These are phyloP conservation scores for Microcebus jonahi DNA, from an alignment of 2,113 vertebrate genomes.

Conservation along the genomic window DNA sequence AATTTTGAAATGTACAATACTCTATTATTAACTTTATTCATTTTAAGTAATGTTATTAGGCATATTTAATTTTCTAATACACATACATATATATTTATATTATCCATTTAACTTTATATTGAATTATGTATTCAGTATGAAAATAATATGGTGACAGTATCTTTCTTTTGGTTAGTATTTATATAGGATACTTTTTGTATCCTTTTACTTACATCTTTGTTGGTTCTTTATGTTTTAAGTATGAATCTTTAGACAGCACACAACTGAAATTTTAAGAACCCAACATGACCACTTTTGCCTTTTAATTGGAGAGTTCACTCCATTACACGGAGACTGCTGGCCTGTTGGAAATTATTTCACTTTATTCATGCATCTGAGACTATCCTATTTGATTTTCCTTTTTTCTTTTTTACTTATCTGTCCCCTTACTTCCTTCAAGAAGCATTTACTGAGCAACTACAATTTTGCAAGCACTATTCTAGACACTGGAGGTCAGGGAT, in stretches of 20 bases:
- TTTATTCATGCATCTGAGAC: not conserved
- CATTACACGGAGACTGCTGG: not conserved
- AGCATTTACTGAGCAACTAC: not conserved
- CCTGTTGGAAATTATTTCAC: constrained; percentile 42
- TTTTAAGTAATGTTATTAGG: not conserved
- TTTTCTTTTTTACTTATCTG: not conserved
- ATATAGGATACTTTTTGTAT: not conserved
- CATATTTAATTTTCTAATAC: not conserved
- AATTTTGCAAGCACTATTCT: not conserved
- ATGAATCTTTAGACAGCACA: not conserved
- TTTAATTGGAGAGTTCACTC: constrained; percentile 2
- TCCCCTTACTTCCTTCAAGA: not conserved
- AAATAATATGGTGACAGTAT: not conserved
- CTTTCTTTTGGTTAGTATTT: not conserved
- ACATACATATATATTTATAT: not conserved
- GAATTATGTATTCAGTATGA: not conserved
- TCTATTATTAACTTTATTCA: not conserved
- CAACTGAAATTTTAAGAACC: constrained; percentile 10
- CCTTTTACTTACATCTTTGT: not conserved
- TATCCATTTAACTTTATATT: not conserved
- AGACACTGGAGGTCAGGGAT: not conserved
- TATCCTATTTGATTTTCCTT: not conserved
- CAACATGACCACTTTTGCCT: not conserved
- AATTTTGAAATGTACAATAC: not conserved
- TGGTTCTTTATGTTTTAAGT: not conserved